Evolutionary conservation across 2,888 invertebrate species (phyloP), one percentile per base, ranked within the genome.

Genomic region (Apoderus coryli): DNA sequence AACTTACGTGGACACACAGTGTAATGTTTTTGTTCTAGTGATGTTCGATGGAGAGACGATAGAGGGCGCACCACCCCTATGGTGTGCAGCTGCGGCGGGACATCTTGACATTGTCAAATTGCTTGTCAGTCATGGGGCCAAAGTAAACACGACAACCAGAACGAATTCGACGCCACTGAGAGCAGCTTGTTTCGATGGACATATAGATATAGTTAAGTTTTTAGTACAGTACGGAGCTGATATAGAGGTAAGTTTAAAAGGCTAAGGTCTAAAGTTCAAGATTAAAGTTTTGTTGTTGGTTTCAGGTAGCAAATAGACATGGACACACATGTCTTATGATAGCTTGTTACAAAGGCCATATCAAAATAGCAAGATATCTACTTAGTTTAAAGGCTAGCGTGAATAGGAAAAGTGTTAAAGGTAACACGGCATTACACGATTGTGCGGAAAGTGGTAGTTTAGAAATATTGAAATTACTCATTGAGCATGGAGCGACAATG

Each of bases 291-390:
- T n/a, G n/a, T n/a, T n/a, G n/a, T n/a, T n/a, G n/a, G 7, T 39
- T 37, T 29, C 22, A 39, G 65, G 79, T 92, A 53, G 88, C 92
- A 12, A 96, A 96, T 57, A 71, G 88, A 38, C 88, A 89, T 56
- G 89, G 88, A 1, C 95, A 96, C 63, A 95, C 95, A 9, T 93
- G 93, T 53, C 67, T 96, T 16, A 96, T 96, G 95, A 96, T 96
- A 38, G 88, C 93, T 26, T 93, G 92, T 60, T 95, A 89, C 62
- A 90, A 92, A 57, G 88, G 90, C 31, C 92, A 95, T 61, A 74
- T 77, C 43, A 71, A 75, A 50, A 92, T 95, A 53, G 90, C 89
- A 30, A 79, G 80, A 51, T 93, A 81, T 62, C 67, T 95, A 32
- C 67, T 95, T 6, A 71, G 76, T 10, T 61, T 85, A 25, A 82